Conservation (phyloP, 2,888 invertebrate genomes). For the Muscina levida region DNA sequence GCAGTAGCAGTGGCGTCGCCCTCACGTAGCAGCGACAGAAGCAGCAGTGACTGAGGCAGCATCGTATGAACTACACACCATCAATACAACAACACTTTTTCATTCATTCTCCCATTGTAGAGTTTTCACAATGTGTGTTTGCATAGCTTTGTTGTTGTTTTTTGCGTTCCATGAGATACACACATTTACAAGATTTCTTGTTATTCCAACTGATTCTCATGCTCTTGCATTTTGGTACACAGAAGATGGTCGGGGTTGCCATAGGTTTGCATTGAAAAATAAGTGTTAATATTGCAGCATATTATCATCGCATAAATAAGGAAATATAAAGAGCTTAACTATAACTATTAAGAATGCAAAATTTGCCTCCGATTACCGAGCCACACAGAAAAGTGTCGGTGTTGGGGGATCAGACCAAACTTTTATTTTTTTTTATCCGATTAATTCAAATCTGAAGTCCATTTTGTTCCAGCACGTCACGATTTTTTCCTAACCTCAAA, state of each 20-base stretch:
- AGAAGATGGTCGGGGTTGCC: too few relatives aligned
- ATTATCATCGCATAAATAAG: too few relatives aligned
- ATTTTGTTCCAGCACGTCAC: too few relatives aligned
- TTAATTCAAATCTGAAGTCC: too few relatives aligned
- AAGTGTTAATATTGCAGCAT: too few relatives aligned
- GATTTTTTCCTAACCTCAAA: too few relatives aligned
- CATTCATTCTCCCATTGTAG: conserved; percentile 30
- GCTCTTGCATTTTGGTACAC: background rate
- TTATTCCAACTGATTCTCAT: background rate
- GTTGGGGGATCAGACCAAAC: too few relatives aligned
- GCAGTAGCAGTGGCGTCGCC: background rate
- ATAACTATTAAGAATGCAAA: too few relatives aligned
- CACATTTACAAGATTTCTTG: conserved; percentile 20
- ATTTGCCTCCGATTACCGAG: too few relatives aligned
- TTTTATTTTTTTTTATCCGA: too few relatives aligned
- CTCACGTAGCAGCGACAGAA: background rate
- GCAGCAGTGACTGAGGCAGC: background rate
- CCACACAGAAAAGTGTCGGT: too few relatives aligned
- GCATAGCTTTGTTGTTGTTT: background rate
- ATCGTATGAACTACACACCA: conserved; percentile 1
- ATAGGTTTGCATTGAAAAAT: too few relatives aligned
- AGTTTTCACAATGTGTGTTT: conserved; percentile 27
- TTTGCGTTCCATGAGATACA: conserved; percentile 32
- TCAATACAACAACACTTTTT: conserved; percentile 35
- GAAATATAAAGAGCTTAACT: background rate